Evolutionary conservation across 2,888 invertebrate species (phyloP).

Genomic region (Drosophila maculinotata): DNA sequence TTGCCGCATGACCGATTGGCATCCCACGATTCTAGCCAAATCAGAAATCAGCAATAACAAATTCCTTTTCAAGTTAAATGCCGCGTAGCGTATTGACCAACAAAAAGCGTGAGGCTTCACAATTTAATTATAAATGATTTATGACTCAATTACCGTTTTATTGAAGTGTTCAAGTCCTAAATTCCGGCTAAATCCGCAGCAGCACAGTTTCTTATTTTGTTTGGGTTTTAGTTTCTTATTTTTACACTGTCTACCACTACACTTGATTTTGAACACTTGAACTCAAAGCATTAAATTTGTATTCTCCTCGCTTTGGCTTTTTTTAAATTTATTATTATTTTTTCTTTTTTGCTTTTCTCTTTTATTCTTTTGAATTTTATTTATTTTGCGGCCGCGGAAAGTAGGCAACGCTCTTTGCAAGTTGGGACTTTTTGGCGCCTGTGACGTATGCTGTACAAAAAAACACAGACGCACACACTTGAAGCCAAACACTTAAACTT

Average conservation of each 20-base stretch:
- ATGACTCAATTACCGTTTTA: conserved; percentile 71
- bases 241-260: conserved; percentile 52
- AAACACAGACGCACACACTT: conserved; percentile 17
- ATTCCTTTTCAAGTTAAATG: conserved; percentile 38
- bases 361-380: conserved; percentile 39
- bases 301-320: conserved; percentile 30
- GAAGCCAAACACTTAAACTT: conserved; percentile 45
- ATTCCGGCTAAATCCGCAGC: conserved; percentile 1
- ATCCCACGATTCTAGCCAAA: background rate
- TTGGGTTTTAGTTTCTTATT: conserved; percentile 16
- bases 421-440: conserved; percentile 53
- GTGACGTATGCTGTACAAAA: conserved; percentile 37
- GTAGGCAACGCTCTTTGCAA: conserved; percentile 47
- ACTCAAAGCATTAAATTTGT: conserved; percentile 31
- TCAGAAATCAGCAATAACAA: conserved; percentile 9
- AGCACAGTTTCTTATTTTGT: conserved; percentile 9
- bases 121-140: conserved; percentile 64
- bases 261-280: conserved; percentile 43
- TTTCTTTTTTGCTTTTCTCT: conserved; percentile 29
- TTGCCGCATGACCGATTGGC: conserved; percentile 23
- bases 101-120: conserved; percentile 1
- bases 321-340: conserved; percentile 33
- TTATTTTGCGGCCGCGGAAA: conserved; percentile 33
- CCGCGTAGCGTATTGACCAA: conserved; percentile 23
- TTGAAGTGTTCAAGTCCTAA: conserved; percentile 25